phyloP scores from a whole-genome alignment of 2,888 invertebrate genomes.

The Chrysolina oricalcia region DNA sequence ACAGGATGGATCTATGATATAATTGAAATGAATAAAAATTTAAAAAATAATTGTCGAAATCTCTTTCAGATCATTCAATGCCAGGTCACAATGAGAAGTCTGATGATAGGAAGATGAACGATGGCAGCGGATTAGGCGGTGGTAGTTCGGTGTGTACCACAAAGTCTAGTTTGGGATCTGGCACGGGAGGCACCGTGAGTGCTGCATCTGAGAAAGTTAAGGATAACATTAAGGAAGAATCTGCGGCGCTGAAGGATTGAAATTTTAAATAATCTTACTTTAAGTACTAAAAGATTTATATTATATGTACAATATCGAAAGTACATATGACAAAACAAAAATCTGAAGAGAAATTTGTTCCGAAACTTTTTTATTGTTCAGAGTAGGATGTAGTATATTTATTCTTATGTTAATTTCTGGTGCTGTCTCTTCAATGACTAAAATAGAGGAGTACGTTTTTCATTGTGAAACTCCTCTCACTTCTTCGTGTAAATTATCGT shows the following conservation, averaged over 20 bases:
- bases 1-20: no score
- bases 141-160: slow-evolving; percentile 53
- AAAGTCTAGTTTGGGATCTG: slow-evolving; percentile 52
- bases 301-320: slow-evolving; percentile 16
- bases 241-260: slow-evolving; percentile 67
- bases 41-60: slow-evolving; percentile 20
- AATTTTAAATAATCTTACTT: slow-evolving; percentile 52
- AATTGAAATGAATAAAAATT: not conserved
- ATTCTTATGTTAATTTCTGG: slow-evolving; percentile 35
- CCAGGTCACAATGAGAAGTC: slow-evolving; percentile 67
- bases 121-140: slow-evolving; percentile 57
- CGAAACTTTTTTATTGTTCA: slow-evolving; percentile 24
- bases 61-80: slow-evolving; percentile 61
- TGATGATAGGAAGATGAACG: slow-evolving; percentile 67
- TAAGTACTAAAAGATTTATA: slow-evolving; percentile 56
- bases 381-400: slow-evolving; percentile 29
- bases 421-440: slow-evolving; percentile 36
- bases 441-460: slow-evolving; percentile 23
- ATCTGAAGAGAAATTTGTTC: slow-evolving; percentile 23
- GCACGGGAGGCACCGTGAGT: slow-evolving; percentile 47
- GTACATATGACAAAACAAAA: slow-evolving; percentile 25
- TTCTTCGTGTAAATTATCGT: slow-evolving; percentile 30
- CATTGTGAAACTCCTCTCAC: slow-evolving; percentile 18
- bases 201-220: slow-evolving; percentile 62
- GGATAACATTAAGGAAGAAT: slow-evolving; percentile 65